Base-by-base conservation (phyloP, 2,113 vertebrate genomes). In the Barbus barbus region DNA sequence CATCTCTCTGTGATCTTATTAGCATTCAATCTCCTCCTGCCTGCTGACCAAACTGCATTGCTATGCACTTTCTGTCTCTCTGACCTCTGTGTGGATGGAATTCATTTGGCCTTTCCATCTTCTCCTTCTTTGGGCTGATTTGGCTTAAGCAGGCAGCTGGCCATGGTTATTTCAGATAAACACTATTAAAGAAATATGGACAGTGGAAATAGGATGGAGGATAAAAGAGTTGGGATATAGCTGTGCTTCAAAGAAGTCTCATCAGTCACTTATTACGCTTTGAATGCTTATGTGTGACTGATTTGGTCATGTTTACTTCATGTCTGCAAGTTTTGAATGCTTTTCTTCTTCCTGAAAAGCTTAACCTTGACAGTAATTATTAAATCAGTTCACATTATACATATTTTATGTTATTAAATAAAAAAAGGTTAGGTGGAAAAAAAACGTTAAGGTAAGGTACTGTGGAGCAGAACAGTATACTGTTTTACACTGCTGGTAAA, bases 341-440 rank as follows among this genome's bases (percentile, higher is more conserved):
- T 24, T 44, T 63, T 11, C 9, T 63, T 67, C 53, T 38, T 53
- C 28, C 33, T 51, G 38, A 38, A 51, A 61, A 22, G 76, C 81
- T 82, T 41, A 61, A 46, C 46, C 33, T 81, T 74, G 51, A 69
- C 78, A 31, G 83, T 51, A 18, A 81, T 74, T 33, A 72, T 78
- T 3, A 28, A 78, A 76, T 24, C 44, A 16, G 81, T 51, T 26
- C 38, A 46, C 24, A 61, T 31, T 20, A 56, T 60, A n/a, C 41
- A 80, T 74, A 28, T 41, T 41, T 41, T 41, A 41, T 24, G 0
- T 5, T 78, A n/a, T 41, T 61, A 41, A 38, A 46, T 41, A 41
- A 41, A 63, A 36, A 14, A 38, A 36, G 5, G 51, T 56, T 7
- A 51, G 48, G 48, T 31, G 20, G 7, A 3, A 31, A 73, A 28